phyloP scores from a whole-genome alignment of 2,888 invertebrate species.

The Phalera bucephala region DNA sequence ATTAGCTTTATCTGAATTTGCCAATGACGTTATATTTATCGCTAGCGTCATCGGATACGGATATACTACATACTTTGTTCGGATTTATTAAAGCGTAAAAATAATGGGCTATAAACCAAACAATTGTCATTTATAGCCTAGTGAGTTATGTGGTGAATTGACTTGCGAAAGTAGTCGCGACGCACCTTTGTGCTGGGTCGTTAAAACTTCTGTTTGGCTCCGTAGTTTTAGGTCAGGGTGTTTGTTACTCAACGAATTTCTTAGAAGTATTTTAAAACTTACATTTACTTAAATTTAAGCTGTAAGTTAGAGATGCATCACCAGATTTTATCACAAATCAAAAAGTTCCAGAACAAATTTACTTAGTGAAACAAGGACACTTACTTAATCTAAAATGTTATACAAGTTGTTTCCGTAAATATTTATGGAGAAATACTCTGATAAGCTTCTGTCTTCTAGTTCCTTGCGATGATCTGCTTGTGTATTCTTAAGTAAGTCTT shows the following conservation, averaged over 20 bases:
- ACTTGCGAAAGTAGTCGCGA: background rate
- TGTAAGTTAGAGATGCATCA: too few relatives aligned
- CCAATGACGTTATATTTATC: slow-evolving; percentile 23
- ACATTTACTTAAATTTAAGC: too few relatives aligned
- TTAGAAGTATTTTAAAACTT: background rate
- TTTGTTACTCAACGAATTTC: background rate
- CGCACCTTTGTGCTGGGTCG: background rate
- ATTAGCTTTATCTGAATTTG: background rate
- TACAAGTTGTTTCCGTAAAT: too few relatives aligned
- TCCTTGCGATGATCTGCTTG: slow-evolving; percentile 33
- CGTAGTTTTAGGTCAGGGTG: background rate
- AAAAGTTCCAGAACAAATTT: too few relatives aligned
- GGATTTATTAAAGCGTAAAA: slow-evolving; percentile 27
- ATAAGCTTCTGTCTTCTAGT: slow-evolving; percentile 37
- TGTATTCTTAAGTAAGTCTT: slow-evolving; percentile 55
- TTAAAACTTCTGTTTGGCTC: slow-evolving; percentile 11
- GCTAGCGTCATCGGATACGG: slow-evolving; percentile 8
- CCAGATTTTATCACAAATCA: too few relatives aligned
- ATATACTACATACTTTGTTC: slow-evolving; percentile 27
- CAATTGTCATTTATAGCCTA: slow-evolving; percentile 33
- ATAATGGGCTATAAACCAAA: slow-evolving; percentile 35
- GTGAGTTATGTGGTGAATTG: slow-evolving; percentile 27
- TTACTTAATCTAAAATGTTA: too few relatives aligned
- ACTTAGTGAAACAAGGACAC: background rate
- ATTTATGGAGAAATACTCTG: slow-evolving; percentile 24